phyloP scores from a whole-genome alignment of 2,113 vertebrate genomes.

The Gallinago media region DNA sequence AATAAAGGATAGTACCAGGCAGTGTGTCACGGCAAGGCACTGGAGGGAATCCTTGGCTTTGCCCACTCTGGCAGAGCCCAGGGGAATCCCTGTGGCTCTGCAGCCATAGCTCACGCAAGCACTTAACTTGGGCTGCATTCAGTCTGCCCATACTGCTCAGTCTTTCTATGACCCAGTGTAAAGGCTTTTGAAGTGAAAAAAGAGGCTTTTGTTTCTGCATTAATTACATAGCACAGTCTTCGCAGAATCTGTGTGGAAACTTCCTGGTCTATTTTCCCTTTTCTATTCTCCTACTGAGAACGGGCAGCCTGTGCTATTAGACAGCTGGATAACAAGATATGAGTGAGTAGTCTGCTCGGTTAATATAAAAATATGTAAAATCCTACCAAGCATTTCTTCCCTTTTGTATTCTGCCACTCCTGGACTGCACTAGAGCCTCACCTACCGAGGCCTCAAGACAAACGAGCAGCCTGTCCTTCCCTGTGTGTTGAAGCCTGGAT shows the following conservation, averaged over 20 bases:
- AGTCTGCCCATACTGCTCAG: not conserved
- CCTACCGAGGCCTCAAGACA: not conserved
- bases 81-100: not conserved
- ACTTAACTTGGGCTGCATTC: not conserved
- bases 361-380: not conserved
- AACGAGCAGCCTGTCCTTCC: not conserved
- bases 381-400: not conserved
- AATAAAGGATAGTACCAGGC: not conserved
- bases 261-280: not conserved
- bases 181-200: not conserved
- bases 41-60: not conserved
- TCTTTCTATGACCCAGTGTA: not conserved
- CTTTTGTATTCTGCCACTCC: not conserved
- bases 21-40: not conserved
- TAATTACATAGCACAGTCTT: not conserved
- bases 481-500: not conserved
- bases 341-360: not conserved
- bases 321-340: not conserved
- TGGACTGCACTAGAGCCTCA: not conserved
- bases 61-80: not conserved
- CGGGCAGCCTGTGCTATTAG: not conserved
- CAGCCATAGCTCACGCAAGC: rapidly evolving
- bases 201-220: not conserved
- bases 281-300: not conserved
- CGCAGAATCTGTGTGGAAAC: not conserved